Evolutionary conservation across 2,113 vertebrate genomes (phyloP).

Genomic region (Copsychus sechellarum): DNA sequence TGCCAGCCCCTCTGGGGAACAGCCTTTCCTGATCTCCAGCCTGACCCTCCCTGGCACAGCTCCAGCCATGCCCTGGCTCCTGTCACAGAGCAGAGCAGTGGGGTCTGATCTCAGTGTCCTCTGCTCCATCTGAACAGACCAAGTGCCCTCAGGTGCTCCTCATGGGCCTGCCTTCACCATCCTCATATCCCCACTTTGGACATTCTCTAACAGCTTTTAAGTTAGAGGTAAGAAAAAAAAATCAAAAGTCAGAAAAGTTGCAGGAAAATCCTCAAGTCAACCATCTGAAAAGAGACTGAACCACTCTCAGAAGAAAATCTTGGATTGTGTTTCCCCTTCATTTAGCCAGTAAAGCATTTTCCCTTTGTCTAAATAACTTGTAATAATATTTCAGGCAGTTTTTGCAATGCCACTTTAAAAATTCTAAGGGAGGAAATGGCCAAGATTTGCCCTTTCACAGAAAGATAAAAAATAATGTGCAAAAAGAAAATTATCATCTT

Average conservation of each 20-base stretch:
- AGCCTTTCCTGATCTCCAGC: background rate
- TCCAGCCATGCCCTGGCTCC: background rate
- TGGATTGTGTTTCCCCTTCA: background rate
- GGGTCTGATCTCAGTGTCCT: background rate
- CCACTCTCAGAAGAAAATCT: background rate
- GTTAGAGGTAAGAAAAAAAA: background rate
- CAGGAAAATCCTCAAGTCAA: background rate
- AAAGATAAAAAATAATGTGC: background rate
- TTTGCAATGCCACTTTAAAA: background rate
- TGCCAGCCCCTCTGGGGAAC: background rate
- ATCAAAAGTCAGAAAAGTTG: background rate
- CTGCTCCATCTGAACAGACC: background rate
- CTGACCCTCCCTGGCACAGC: fast-evolving
- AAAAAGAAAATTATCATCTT: background rate
- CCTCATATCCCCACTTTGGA: background rate
- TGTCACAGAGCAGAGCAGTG: background rate
- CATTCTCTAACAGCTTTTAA: background rate
- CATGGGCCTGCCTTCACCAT: background rate
- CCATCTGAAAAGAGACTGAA: background rate
- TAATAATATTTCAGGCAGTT: background rate
- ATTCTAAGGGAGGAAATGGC: background rate
- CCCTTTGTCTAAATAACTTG: background rate
- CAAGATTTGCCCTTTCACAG: background rate
- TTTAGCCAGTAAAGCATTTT: background rate
- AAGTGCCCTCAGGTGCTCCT: background rate